Evolutionary conservation across 1,140 invertebrate genomes (phyloP).

Genomic region (Zophobas atratus): DNA sequence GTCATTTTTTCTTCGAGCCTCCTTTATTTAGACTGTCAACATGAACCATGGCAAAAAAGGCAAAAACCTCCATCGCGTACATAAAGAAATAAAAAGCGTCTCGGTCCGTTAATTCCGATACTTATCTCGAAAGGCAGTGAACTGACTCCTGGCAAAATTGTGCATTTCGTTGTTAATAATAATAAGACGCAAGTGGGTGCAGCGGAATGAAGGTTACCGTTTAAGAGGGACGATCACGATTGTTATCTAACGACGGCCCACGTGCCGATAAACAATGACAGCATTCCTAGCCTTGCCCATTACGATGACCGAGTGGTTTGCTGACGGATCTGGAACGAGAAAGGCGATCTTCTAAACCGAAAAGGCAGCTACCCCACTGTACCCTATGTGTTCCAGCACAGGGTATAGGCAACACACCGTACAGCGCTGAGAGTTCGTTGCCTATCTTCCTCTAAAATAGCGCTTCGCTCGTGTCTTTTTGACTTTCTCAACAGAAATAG

Average conservation of each 20-base stretch:
- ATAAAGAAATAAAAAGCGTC: constrained; percentile 1
- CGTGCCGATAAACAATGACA: constrained; percentile 42
- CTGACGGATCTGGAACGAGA: background rate
- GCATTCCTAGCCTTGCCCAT: constrained; percentile 37
- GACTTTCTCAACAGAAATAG: no score
- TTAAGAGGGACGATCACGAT: constrained; percentile 38
- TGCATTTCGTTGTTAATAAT: constrained; percentile 15
- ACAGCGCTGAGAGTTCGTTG: no score
- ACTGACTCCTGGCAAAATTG: constrained; percentile 23
- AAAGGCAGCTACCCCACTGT: no score
- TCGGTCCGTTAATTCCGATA: constrained; percentile 31
- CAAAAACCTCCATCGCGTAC: background rate
- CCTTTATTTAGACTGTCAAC: constrained; percentile 27
- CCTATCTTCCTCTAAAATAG: no score
- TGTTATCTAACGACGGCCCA: constrained; percentile 38
- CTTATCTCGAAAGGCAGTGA: constrained; percentile 3
- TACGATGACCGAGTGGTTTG: constrained; percentile 16
- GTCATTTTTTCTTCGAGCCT: constrained; percentile 1
- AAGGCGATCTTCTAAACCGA: no score
- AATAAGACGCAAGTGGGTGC: constrained; percentile 23
- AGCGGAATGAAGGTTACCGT: constrained; percentile 39
- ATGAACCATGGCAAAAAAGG: background rate
- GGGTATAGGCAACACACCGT: no score
- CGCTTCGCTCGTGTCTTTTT: no score
- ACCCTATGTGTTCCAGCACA: no score